Conservation (phyloP, 1,140 invertebrate genomes). For the Mya arenaria region DNA sequence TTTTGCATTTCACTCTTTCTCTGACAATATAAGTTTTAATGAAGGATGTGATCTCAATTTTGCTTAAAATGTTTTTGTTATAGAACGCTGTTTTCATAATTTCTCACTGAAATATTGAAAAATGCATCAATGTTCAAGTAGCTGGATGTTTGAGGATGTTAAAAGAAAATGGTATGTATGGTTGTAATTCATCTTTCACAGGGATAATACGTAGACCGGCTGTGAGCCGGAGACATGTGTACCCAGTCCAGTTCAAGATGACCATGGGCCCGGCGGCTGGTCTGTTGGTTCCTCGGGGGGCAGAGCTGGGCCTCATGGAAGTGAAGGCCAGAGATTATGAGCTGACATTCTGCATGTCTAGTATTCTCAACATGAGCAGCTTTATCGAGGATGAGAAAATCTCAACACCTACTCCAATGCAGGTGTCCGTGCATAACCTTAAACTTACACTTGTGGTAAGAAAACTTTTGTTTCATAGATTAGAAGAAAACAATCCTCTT, state of each 20-base stretch:
- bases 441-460: conserved; percentile 69
- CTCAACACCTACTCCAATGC: conserved; percentile 89
- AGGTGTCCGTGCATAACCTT: conserved; percentile 83
- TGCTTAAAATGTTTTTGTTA: too few relatives aligned
- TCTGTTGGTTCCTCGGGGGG: conserved; percentile 18
- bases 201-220: conserved; percentile 17
- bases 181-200: not conserved
- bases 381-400: conserved; percentile 93
- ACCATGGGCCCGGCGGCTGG: conserved; percentile 33
- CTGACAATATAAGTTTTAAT: too few relatives aligned
- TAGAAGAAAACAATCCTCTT: too few relatives aligned
- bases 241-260: conserved; percentile 43
- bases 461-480: conserved; percentile 15
- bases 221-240: not conserved
- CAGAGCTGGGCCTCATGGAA: conserved; percentile 58
- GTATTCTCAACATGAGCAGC: conserved; percentile 89
- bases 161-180: not conserved
- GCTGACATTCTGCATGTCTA: conserved; percentile 89
- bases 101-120: too few relatives aligned
- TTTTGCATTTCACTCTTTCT: too few relatives aligned
- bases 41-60: too few relatives aligned
- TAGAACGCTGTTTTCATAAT: not conserved
- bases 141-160: too few relatives aligned
- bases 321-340: conserved; percentile 56
- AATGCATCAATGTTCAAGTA: not conserved